phyloP scores from a whole-genome alignment of 2,113 vertebrate genomes.

The Hyperopisus bebe region DNA sequence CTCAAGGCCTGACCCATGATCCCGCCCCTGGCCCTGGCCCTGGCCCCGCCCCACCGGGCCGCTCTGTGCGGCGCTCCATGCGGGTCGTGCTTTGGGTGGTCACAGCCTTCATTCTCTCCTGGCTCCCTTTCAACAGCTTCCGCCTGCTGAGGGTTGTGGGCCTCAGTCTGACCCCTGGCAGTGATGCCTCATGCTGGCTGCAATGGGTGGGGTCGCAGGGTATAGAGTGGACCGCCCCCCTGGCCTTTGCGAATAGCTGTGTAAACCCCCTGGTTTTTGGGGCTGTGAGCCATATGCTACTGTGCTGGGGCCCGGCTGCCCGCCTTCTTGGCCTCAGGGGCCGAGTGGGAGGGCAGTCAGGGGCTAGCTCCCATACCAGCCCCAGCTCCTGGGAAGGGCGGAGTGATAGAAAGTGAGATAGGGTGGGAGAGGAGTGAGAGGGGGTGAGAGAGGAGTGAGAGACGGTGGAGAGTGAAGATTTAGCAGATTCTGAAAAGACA shows the following conservation, averaged over 20 bases:
- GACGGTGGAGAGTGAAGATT: not conserved
- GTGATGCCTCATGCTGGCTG: constrained; percentile 41
- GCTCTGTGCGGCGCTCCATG: constrained; percentile 64
- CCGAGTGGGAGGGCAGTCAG: not conserved
- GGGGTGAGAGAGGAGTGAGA: not conserved
- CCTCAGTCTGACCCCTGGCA: not conserved
- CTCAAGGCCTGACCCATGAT: constrained; percentile 28
- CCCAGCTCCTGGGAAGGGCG: not conserved
- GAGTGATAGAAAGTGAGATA: not conserved
- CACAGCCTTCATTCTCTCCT: constrained; percentile 60
- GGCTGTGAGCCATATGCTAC: constrained; percentile 55
- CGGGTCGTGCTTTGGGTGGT: constrained; percentile 58
- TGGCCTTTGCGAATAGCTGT: constrained; percentile 68
- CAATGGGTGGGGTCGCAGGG: constrained; percentile 36
- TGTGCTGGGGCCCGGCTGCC: not conserved
- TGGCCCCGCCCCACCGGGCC: constrained; percentile 47
- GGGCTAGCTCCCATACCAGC: constrained; percentile 3
- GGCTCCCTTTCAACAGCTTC: constrained; percentile 66
- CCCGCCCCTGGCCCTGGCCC: not conserved
- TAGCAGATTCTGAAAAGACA: not conserved
- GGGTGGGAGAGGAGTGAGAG: not conserved
- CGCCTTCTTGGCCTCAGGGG: not conserved
- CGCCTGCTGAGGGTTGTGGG: constrained; percentile 51
- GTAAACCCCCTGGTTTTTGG: constrained; percentile 67
- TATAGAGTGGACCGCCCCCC: constrained; percentile 54